phyloP scores from a whole-genome alignment of 2,888 invertebrate genomes.

The Temnothorax unifasciatus region DNA sequence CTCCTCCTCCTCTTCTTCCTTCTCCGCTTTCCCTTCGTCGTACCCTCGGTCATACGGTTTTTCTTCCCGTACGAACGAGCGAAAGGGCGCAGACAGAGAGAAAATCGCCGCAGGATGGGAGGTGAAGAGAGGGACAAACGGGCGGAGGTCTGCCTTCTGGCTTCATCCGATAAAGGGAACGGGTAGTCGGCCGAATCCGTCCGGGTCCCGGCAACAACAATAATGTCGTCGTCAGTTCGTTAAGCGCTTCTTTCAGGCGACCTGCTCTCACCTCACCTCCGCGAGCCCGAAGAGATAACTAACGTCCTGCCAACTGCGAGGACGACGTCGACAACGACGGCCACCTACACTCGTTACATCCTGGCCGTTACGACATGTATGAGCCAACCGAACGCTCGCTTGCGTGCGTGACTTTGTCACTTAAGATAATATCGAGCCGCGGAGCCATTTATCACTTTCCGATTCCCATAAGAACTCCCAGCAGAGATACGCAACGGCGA shows the following conservation, averaged over 20 bases:
- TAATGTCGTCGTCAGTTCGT: slow-evolving; percentile 83
- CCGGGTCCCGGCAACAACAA: slow-evolving; percentile 79
- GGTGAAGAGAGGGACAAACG: slow-evolving; percentile 25
- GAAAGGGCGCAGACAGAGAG: slow-evolving; percentile 58
- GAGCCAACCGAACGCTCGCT: slow-evolving; percentile 48
- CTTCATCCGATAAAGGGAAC: slow-evolving; percentile 82
- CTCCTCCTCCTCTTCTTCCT: slow-evolving; percentile 9
- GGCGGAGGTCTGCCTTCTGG: slow-evolving; percentile 71
- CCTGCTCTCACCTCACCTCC: slow-evolving; percentile 59
- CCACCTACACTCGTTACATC: slow-evolving; percentile 69
- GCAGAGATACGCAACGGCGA: slow-evolving; percentile 22
- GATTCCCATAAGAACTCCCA: slow-evolving; percentile 58
- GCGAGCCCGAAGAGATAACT: slow-evolving; percentile 73
- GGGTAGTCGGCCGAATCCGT: slow-evolving; percentile 77
- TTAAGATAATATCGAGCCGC: slow-evolving; percentile 77
- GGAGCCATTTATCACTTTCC: slow-evolving; percentile 74
- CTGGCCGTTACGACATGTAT: slow-evolving; percentile 68
- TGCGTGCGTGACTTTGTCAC: slow-evolving; percentile 78
- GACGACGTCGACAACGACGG: slow-evolving; percentile 53
- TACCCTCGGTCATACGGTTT: slow-evolving; percentile 51
- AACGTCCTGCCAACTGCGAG: slow-evolving; percentile 61
- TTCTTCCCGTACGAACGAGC: slow-evolving; percentile 55
- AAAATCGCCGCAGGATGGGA: slow-evolving; percentile 56
- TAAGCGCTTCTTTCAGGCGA: slow-evolving; percentile 80
- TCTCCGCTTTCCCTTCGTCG: slow-evolving; percentile 26